Percentiles rank a stretch among this genome's conserved stretches.
These are phyloP conservation scores for Tenthredo scrophulariae DNA, from an alignment of 2,888 invertebrate species.

Conservation along the genomic window DNA sequence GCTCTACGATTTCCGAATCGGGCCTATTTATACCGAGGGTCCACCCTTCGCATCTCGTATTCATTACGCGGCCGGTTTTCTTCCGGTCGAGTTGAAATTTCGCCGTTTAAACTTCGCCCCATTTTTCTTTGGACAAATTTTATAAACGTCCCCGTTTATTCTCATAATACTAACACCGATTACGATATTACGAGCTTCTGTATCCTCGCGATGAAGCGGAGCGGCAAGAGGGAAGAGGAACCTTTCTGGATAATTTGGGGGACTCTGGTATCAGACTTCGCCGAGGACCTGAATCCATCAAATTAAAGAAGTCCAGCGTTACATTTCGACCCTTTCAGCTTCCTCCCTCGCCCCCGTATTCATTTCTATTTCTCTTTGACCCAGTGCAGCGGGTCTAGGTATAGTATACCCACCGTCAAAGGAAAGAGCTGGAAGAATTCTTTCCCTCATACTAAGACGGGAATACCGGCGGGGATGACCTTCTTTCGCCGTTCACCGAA, in stretches of 20 bases:
- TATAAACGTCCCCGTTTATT: too few species aligned
- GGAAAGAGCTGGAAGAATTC: conserved; percentile 22
- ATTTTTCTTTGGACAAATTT: too few species aligned
- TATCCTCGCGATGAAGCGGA: background rate
- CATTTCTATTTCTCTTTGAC: conserved; percentile 33
- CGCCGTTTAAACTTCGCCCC: background rate
- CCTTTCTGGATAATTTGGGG: background rate
- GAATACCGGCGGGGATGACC: background rate
- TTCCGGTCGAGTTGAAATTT: background rate
- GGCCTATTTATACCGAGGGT: background rate
- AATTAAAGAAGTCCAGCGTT: conserved; percentile 37
- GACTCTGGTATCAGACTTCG: background rate
- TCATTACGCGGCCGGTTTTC: background rate
- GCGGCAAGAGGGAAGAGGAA: background rate
- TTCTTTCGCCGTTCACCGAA: background rate
- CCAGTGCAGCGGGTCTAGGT: background rate
- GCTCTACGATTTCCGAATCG: background rate
- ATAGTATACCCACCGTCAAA: background rate
- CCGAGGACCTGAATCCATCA: conserved; percentile 28
- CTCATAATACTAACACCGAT: background rate
- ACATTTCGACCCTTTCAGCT: background rate
- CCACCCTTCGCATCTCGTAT: background rate
- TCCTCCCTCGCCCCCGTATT: background rate
- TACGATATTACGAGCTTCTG: background rate
- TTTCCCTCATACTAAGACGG: background rate